Evolutionary conservation across 2,113 vertebrate genomes (phyloP).

Genomic region (Malaclemys terrapin): DNA sequence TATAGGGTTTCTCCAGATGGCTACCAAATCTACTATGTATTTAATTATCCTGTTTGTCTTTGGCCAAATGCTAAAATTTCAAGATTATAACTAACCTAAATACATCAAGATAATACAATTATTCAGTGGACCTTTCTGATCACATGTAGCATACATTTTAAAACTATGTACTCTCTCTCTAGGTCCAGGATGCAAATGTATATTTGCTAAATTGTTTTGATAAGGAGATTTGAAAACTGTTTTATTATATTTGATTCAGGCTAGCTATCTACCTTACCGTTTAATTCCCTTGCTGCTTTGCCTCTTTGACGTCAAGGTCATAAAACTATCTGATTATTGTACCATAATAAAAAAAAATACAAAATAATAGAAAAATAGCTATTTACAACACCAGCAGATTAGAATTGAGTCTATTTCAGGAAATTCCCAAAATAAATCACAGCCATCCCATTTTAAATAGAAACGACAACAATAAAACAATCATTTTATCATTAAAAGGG

Average conservation of each 20-base stretch:
- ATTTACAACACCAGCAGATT: conserved; percentile 5
- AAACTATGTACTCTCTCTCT: neutral
- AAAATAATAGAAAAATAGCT: conserved; percentile 1
- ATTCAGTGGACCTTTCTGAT: neutral
- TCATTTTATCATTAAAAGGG: conserved; percentile 11
- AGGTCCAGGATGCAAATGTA: neutral
- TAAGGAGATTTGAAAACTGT: neutral
- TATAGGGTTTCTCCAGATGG: neutral
- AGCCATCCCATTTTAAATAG: conserved; percentile 44
- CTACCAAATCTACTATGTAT: neutral
- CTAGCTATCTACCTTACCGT: neutral
- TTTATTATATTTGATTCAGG: conserved; percentile 14
- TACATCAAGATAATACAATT: neutral
- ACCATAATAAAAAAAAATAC: neutral
- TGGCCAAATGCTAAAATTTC: neutral
- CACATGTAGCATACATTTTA: neutral
- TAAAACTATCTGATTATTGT: conserved; percentile 19
- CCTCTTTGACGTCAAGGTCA: neutral
- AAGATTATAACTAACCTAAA: neutral
- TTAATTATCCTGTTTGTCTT: neutral
- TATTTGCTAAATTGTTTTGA: neutral
- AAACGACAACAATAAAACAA: conserved; percentile 17
- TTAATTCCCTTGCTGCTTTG: conserved; percentile 25
- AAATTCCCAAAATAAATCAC: conserved; percentile 5
- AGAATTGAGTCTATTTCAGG: neutral